Evolutionary conservation across 2,113 vertebrate species (phyloP).

Genomic region (Poecile atricapillus): DNA sequence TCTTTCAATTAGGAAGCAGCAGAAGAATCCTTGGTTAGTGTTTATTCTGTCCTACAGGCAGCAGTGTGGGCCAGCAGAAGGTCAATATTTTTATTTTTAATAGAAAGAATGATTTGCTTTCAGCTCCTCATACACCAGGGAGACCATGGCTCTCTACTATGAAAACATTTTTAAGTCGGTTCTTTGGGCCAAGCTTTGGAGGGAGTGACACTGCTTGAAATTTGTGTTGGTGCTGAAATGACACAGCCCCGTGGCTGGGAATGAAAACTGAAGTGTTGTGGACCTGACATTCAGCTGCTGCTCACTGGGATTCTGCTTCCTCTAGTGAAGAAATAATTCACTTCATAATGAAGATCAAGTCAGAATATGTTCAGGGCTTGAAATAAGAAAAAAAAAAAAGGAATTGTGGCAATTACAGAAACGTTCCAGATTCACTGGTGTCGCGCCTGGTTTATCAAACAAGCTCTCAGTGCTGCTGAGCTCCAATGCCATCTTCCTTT

Average conservation of each 20-base stretch:
- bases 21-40: background rate
- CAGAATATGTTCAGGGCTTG: background rate
- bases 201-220: background rate
- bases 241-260: background rate
- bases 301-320: background rate
- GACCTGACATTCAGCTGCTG: background rate
- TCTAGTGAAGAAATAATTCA: background rate
- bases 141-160: background rate
- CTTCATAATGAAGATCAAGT: background rate
- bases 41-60: background rate
- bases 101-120: background rate
- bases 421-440: background rate
- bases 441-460: background rate
- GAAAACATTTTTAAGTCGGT: background rate
- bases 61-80: background rate
- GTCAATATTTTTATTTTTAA: background rate
- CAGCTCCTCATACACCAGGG: background rate
- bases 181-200: background rate
- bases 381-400: background rate
- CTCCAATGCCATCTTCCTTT: slow-evolving; percentile 56
- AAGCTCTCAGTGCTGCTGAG: background rate
- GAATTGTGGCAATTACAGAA: background rate
- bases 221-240: background rate
- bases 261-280: background rate
- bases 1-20: background rate